Evolutionary conservation across 2,797 vertebrate species (phyloP), one percentile per base, ranked within the genome.

Genomic region (Sebastes steindachneri): DNA sequence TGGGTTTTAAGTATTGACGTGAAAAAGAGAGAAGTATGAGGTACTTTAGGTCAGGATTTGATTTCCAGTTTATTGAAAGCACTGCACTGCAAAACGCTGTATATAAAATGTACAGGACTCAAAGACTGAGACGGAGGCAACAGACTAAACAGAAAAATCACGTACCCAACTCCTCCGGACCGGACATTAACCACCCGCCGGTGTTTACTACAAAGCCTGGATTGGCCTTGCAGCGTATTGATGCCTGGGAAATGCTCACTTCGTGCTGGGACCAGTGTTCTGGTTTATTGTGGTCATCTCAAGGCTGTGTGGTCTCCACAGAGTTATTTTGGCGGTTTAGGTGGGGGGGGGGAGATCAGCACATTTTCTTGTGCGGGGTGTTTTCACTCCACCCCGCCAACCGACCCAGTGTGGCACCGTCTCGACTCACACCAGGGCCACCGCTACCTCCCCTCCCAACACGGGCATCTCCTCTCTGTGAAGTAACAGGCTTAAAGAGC

Each of bases 211-310:
- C 92, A 90, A 90, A 88, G 88, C 86, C 71, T 8, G 68, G 84
- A 85, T 86, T 85, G 88, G 85, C 80, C 88, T 90, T 5, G 37
- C 69, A 29, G 73, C 31, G 75, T 69, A 84, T 79, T 73, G 89
- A 90, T 86, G 88, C 87, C 86, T 87, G 89, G 80, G 86, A 94
- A 93, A 91, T 79, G 65, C 87, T 90, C 68, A 68, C 77, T 93
- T 85, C 83, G 87, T 93, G 92, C 88, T 89, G 91, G 80, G 88
- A 92, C 89, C 91, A 80, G 75, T 86, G 88, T 91, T 94, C 85
- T 92, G 89, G 81, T 91, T 93, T 93, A 90, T 86, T 90, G 92
- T 92, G 92, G 92, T 89, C 88, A 82, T 83, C 83, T 92, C 78
- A 84, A 92, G 88, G 89, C 90, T 93, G 91, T 91, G 89, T 92